These are phyloP conservation scores for Manis crassicaudata DNA, from an alignment of 2,797 vertebrate species.

Conservation along the genomic window DNA sequence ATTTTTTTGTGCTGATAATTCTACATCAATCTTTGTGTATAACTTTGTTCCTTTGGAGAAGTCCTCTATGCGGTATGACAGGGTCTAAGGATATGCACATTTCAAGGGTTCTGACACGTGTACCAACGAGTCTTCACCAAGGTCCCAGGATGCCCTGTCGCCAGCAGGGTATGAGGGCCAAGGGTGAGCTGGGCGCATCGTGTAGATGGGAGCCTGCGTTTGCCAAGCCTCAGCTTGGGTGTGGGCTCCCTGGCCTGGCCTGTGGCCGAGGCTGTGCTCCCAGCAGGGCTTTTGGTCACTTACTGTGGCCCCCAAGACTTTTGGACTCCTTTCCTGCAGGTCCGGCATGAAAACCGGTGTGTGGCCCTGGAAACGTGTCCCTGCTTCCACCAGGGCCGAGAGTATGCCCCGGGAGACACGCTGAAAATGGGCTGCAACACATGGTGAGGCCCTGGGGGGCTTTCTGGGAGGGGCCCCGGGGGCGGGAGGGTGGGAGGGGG, in stretches of 20 bases:
- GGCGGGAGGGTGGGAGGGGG: accelerated
- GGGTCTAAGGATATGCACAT: neutral
- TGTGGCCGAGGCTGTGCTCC: neutral
- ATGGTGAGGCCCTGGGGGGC: conserved; percentile 88
- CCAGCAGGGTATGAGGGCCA: neutral
- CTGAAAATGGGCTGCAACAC: conserved; percentile 94
- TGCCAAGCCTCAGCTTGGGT: neutral
- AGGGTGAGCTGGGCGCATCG: accelerated
- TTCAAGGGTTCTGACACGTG: neutral
- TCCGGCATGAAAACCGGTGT: conserved; percentile 91
- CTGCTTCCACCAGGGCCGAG: conserved; percentile 94
- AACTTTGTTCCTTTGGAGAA: neutral
- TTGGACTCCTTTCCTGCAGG: conserved; percentile 85
- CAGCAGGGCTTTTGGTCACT: neutral
- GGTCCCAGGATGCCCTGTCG: neutral
- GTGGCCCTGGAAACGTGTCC: conserved; percentile 92
- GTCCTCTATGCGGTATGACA: neutral
- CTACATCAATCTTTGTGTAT: neutral
- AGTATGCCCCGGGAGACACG: conserved; percentile 89
- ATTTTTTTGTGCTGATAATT: neutral
- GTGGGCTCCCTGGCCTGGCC: too few relatives aligned
- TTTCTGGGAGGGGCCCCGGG: accelerated
- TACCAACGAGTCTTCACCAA: neutral
- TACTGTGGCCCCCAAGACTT: neutral
- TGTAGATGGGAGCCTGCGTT: accelerated